Base-by-base conservation (phyloP, 2,797 vertebrate genomes). In the Bovichtus diacanthus region DNA sequence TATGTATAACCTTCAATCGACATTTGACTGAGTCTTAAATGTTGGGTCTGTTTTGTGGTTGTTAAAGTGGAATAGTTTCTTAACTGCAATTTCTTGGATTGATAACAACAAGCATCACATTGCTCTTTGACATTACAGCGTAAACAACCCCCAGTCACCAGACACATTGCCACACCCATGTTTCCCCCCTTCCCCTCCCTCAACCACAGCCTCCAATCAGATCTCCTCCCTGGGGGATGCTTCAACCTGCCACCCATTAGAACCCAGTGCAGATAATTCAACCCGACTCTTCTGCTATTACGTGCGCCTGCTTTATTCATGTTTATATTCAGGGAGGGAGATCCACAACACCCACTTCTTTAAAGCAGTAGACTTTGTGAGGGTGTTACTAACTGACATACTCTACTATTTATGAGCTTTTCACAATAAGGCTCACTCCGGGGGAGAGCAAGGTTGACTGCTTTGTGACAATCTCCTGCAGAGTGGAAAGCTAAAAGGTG, bases 371-470 rank as follows among this genome's bases (percentile, higher is more conserved):
- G 78, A 77, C 67, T 74, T 77, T 70, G 80, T 62, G 81, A 84
- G 90, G 83, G 82, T 87, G 84, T 86, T 53, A 39, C 83, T 58
- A 51, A 70, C 81, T 87, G 89, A 88, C 83, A 89, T 54, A 19
- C 76, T 86, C 64, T 9, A 76, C 87, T 90, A 90, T 94, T 93
- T 91, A 93, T 90, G 88, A 90, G 83, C 79, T 76, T 78, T 80
- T 83, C 76, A 87, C 82, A 88, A 82, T 81, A 83, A 66, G 47
- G 44, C 82, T 70, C 63, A 44, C 46, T 38, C 63, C 34, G 31
- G 10, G 83, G 83, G 84, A 85, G 70, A 77, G 82, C 71, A 66
- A 55, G 85, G 78, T 67, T 72, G 82, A 70, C 86, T 75, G 76
- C 79, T 84, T 78, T 83, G 69, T 73, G 76, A 65, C 72, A 84